Base-by-base conservation (phyloP, 1,140 invertebrate genomes). In the Euura saliciscinereae region DNA sequence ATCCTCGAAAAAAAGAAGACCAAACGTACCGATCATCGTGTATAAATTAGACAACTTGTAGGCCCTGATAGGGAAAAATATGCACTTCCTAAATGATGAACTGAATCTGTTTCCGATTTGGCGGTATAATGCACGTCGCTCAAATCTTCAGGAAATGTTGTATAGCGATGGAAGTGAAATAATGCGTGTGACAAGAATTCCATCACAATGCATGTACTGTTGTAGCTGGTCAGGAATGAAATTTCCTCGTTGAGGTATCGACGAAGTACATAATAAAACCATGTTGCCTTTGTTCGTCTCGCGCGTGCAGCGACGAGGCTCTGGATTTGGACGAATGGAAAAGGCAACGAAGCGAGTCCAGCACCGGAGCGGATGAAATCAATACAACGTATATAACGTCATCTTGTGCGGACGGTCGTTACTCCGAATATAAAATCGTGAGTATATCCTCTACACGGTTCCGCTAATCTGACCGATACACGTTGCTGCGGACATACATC, bases 311-410 rank as follows among this genome's bases (percentile, higher is more conserved):
- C 81, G 91, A 92, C 71, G 91, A 92, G 65, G 89, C 90, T 74
- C 88, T 93, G 75, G 92, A 93, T 76, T 88, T 90, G 78, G 92
- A 93, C 71, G 92, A 93, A 73, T 89, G 89, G 83, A 88, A 89
- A 71, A 89, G 93, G 72, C 90, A 91, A 71, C 89, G 94, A 74
- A 94, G 92, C 43, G 94, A 95, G 84, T 95, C 93, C 10, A 91
- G 89, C 69, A 89, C 89, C 71, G 93, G 91, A 1, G 91, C 88
- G 44, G 93, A 94, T 78, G 93, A 94, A 78, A 91, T 92, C 69
- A 92, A 94, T 77, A 93, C 93, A 76, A 91, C 91, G 83, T 91
- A 92, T 79, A 89, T 91, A 69, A 86, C 91, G 76, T 86, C 89
- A 74, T 86, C 87, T 74, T 86, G 86, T 75, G 79, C 87, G 73